phyloP scores from a whole-genome alignment of 2,888 invertebrate species.

The Acleris literana region DNA sequence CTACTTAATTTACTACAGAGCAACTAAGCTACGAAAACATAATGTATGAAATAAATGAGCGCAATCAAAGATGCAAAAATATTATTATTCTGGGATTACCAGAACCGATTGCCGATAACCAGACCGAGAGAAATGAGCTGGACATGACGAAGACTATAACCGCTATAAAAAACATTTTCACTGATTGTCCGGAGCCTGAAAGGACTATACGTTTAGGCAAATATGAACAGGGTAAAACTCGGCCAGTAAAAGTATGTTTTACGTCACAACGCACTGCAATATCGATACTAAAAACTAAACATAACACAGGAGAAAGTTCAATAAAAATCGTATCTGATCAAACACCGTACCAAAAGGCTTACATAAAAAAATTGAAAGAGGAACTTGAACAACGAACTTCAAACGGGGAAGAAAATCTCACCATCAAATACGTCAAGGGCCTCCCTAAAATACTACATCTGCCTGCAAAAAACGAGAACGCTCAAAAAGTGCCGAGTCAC shows the following conservation, averaged over 20 bases:
- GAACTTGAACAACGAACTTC: neutral
- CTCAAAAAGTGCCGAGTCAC: too few species aligned
- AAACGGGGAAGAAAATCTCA: slow-evolving; percentile 2
- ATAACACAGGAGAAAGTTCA: neutral
- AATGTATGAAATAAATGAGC: slow-evolving; percentile 19
- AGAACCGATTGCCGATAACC: slow-evolving; percentile 3
- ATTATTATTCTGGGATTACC: slow-evolving; percentile 18
- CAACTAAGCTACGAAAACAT: slow-evolving; percentile 13
- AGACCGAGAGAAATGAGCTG: slow-evolving; percentile 2
- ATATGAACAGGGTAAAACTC: slow-evolving; percentile 3
- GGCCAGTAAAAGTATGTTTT: slow-evolving; percentile 12
- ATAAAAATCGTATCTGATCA: slow-evolving; percentile 6
- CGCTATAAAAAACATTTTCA: neutral
- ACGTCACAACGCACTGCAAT: neutral
- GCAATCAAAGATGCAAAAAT: slow-evolving; percentile 15
- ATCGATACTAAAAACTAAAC: slow-evolving; percentile 3
- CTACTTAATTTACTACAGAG: neutral
- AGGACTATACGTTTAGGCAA: slow-evolving; percentile 5
- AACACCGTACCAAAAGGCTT: slow-evolving; percentile 1
- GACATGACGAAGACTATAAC: neutral
- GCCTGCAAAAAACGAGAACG: slow-evolving; percentile 3
- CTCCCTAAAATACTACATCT: neutral
- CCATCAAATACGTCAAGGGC: slow-evolving; percentile 14
- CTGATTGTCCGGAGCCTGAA: slow-evolving; percentile 5
- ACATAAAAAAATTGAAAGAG: neutral